These are phyloP conservation scores for Apistogramma diplotaenia DNA, from an alignment of 2,113 vertebrate species.

Conservation along the genomic window DNA sequence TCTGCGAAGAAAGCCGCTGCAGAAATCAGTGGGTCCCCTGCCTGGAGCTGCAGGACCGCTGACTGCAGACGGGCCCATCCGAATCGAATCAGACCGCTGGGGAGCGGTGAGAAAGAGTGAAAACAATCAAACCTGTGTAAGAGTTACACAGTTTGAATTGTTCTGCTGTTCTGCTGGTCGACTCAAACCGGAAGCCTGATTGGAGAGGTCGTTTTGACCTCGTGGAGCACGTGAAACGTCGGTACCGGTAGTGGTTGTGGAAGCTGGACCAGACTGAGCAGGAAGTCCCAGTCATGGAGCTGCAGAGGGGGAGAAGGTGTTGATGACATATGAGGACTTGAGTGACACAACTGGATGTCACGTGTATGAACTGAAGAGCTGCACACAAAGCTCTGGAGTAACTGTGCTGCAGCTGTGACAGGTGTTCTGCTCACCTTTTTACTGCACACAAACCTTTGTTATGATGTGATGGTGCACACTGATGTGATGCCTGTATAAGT, in stretches of 20 bases:
- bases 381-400: background rate
- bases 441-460: background rate
- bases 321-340: background rate
- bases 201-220: background rate
- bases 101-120: slow-evolving; percentile 39
- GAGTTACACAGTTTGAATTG: slow-evolving; percentile 22
- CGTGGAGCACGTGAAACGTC: background rate
- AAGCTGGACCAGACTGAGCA: background rate
- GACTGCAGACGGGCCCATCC: slow-evolving; percentile 23
- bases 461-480: background rate
- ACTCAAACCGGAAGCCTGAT: background rate
- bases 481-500: background rate
- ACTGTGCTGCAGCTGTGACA: slow-evolving; percentile 10
- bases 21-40: slow-evolving; percentile 90
- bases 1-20: slow-evolving; percentile 87
- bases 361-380: background rate
- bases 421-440: slow-evolving; percentile 17
- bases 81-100: slow-evolving; percentile 11
- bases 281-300: slow-evolving; percentile 15
- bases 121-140: slow-evolving; percentile 22
- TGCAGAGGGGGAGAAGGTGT: background rate
- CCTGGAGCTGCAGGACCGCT: slow-evolving; percentile 86
- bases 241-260: background rate
- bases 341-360: background rate
- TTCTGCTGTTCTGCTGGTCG: background rate